Base-by-base conservation (phyloP, 2,113 vertebrate species). In the Craseonycteris thonglongyai region DNA sequence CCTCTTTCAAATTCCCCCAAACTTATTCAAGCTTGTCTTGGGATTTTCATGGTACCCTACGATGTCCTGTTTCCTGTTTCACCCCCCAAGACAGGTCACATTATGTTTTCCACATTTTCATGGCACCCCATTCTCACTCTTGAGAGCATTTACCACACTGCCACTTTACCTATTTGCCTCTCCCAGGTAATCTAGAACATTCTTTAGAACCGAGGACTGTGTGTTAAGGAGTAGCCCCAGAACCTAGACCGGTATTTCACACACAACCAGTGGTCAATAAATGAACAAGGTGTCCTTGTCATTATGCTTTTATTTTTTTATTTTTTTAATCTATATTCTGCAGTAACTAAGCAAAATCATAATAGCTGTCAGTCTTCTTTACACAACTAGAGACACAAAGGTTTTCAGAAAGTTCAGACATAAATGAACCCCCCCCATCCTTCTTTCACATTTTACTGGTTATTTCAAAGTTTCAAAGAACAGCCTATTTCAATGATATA, bases 291-390 rank as follows among this genome's bases (percentile, higher is more conserved):
- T 49, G 21, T 88, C 51, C 26, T 94, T 45, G 33, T 91, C 14
- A 68, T 79, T 85, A 85, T 47, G 28, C 22, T 85, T 97, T 96
- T 94, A 96, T 95, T 97, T 91, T 91, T 69, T 58, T 40, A n/a
- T n/a, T n/a, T n/a, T n/a, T n/a, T n/a, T n/a, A n/a, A n/a, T 59
- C 65, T 94, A 76, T 85, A 42, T 92, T 92, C 38, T 87, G 9
- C 40, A 94, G 22, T 81, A 91, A 65, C 63, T 90, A 33, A 66
- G 58, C 35, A 90, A 90, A 81, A 8, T 90, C 42, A 91, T 21
- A 33, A 24, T 59, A 92, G 45, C 82, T 58, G 14, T 80, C 42
- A 71, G 33, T 88, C 35, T 91, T 91, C 88, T 84, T 88, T 94
- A 95, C 28, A 94, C 58, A 78, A 91, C 3, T 93, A 49, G 8